Conservation (phyloP, 2,888 invertebrate genomes). For the Eilema griseolum region DNA sequence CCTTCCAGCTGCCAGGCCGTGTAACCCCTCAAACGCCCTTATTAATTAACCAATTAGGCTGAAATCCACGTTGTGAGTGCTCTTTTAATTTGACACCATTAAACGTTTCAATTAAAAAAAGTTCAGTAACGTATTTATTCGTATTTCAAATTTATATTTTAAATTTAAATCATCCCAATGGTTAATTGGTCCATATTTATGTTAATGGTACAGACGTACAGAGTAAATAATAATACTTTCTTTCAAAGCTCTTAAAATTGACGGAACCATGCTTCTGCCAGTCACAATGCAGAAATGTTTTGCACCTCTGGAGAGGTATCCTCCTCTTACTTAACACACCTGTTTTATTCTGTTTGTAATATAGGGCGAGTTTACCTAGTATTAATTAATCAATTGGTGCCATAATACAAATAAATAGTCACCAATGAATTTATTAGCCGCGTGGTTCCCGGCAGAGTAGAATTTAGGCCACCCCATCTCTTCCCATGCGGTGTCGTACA, state of each 20-base stretch:
- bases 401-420: too few species aligned
- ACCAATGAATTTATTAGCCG: too few species aligned
- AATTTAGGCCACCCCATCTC: too few species aligned
- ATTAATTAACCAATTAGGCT: conserved; percentile 85
- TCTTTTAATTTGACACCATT: conserved; percentile 78
- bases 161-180: neutral
- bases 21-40: conserved; percentile 68
- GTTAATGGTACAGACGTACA: neutral
- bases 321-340: too few species aligned
- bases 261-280: neutral
- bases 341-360: too few species aligned
- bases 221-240: neutral
- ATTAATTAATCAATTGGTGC: too few species aligned
- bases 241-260: neutral
- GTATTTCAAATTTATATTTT: neutral
- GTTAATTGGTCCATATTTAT: neutral
- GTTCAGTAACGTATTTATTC: conserved; percentile 43
- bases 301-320: too few species aligned
- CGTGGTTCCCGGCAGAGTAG: too few species aligned
- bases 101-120: conserved; percentile 63
- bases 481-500: too few species aligned
- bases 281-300: neutral
- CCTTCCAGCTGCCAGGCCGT: conserved; percentile 73
- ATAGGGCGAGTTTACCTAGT: too few species aligned
- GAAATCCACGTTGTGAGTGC: conserved; percentile 73